phyloP scores from a whole-genome alignment of 2,113 vertebrate species.

The Egretta garzetta region DNA sequence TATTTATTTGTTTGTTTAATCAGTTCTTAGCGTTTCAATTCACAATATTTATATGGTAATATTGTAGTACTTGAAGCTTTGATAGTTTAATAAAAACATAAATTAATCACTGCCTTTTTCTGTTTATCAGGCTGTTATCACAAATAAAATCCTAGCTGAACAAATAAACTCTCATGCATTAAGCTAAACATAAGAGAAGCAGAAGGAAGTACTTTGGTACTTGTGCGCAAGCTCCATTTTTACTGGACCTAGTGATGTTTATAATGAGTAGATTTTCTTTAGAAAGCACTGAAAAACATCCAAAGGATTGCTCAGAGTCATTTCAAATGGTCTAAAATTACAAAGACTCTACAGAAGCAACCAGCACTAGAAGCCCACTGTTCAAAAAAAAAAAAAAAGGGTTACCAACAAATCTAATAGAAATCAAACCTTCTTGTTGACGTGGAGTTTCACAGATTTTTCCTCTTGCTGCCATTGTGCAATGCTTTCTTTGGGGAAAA shows the following conservation, averaged over 20 bases:
- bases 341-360: background rate
- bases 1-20: background rate
- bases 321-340: background rate
- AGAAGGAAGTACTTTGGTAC: background rate
- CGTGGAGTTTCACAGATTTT: background rate
- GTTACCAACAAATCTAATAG: background rate
- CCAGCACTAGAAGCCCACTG: background rate
- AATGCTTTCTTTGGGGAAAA: background rate
- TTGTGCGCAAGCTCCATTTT: background rate
- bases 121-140: background rate
- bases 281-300: background rate
- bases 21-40: background rate
- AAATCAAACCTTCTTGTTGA: background rate
- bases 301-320: background rate
- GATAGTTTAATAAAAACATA: background rate
- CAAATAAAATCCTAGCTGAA: slow-evolving; percentile 21
- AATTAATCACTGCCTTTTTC: background rate
- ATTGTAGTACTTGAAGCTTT: background rate
- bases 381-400: background rate
- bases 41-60: background rate
- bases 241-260: background rate
- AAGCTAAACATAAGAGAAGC: background rate
- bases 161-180: background rate
- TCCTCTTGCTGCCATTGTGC: background rate
- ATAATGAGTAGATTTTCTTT: slow-evolving; percentile 14